Base-by-base conservation (phyloP, 2,888 invertebrate genomes). In the Tiphia femorata region DNA sequence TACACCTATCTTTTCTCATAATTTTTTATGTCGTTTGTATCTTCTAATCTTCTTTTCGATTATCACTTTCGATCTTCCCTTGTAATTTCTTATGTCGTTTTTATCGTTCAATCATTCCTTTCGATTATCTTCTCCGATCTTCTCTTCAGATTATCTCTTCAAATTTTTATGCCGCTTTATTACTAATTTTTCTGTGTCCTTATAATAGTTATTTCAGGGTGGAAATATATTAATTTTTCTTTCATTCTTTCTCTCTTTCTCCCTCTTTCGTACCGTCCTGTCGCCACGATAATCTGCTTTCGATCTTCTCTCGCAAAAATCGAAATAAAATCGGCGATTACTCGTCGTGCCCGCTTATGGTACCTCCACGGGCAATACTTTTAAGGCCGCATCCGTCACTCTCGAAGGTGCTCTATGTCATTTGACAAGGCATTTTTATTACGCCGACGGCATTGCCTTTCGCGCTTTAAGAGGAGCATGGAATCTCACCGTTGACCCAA, bases 361-460 rank as follows among this genome's bases (percentile, higher is more conserved):
- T 50, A 42, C 43, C 58, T 64, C 51, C 57, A 56, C 56, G 49
- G n/a, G 37, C 58, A 61, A 62, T n/a, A n/a, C n/a, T 59, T 65
- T 65, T 4, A 27, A 8, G 16, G 5, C 16, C 8, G 47, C 49
- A 50, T 25, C 17, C 49, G 1, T 25, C 12, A 29, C 38, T 72
- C 48, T 60, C 64, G 64, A 67, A 70, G 66, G 62, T 58, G 64
- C 59, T 60, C 64, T 60, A 57, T 66, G 61, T 63, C 64, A 64
- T 73, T 71, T 63, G 52, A 62, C 62, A 56, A 63, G 58, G 57
- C 63, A 64, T 70, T 76, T 72, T 75, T 72, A 67, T 73, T 62
- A 30, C 61, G 37, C 17, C 46, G 58, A 54, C 62, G 62, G 64
- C 69, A 66, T 73, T 72, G 68, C 69, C 60, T 49, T 68, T 65